Base-by-base conservation (phyloP, 2,797 vertebrate species). In the Neosilurus hyrtlii region DNA sequence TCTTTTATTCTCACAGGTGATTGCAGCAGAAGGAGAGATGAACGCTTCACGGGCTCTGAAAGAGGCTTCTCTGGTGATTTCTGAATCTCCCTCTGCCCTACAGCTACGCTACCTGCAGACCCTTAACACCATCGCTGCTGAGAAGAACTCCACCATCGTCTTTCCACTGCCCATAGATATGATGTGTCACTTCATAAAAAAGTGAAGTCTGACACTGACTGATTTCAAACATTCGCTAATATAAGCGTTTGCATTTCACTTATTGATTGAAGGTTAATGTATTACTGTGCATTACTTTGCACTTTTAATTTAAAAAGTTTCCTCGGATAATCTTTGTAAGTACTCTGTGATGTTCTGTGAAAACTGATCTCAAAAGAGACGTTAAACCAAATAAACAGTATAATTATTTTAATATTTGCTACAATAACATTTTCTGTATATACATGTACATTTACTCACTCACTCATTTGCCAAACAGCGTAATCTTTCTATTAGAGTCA, bases 131-230 rank as follows among this genome's bases (percentile, higher is more conserved):
- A 95, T 95, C 1, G 94, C 95, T 1, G 89, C 91, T 0, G 95
- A 95, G 90, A 95, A 95, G 90, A 95, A 95, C 93, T 95, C 95
- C 88, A 95, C 95, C 86, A 95, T 95, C 86, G 91, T 95, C 88
- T 95, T 95, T 90, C 94, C 95, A 15, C 88, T 95, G 86, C 95
- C 95, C 82, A 93, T 95, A 62, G 94, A 95, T 2, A 0, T 95
- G 2, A 35, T 95, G 0, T 52, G 79, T 72, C 92, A 92, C 84
- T 94, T 95, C 73, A 89, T 95, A 76, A 72, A 66, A 35, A 94
- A 94, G 83, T 90, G 81, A 91, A 72, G 12, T 35, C 37, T 3
- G 11, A 70, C 49, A 26, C 2, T 24, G 43, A 49, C 37, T 49
- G 6, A 49, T 37, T 24, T 43, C 62, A 52, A n/a, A 24, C 12